These are phyloP conservation scores for Tryphoninae sp. DNA, from an alignment of 2,888 invertebrate species.

Conservation along the genomic window DNA sequence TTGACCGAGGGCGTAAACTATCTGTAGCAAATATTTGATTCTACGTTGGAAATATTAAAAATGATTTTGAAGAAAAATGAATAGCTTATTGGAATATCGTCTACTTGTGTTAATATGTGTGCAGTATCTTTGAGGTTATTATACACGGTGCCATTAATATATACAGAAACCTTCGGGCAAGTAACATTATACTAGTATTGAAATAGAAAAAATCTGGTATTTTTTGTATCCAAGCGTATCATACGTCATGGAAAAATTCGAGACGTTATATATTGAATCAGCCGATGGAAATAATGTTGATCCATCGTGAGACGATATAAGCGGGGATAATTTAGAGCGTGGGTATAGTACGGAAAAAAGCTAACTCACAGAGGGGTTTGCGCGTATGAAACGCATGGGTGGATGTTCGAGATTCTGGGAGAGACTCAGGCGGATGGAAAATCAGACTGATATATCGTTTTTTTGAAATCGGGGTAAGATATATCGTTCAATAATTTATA, in stretches of 20 bases:
- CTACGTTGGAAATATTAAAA: too few species aligned
- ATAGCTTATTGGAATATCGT: too few species aligned
- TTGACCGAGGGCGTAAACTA: neutral
- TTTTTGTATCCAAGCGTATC: constrained; percentile 20
- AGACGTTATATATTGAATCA: constrained; percentile 23
- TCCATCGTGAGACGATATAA: constrained; percentile 16
- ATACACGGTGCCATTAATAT: neutral
- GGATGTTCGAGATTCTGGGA: constrained; percentile 21
- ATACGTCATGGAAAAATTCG: constrained; percentile 26
- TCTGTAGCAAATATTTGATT: too few species aligned
- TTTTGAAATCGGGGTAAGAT: constrained; percentile 50
- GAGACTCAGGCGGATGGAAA: constrained; percentile 8
- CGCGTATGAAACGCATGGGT: constrained; percentile 35
- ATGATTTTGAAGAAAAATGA: too few species aligned
- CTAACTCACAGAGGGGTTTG: constrained; percentile 53
- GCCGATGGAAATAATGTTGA: constrained; percentile 41
- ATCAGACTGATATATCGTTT: constrained; percentile 63
- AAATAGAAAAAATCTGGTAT: neutral
- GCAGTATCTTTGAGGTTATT: too few species aligned
- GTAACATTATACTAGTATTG: neutral
- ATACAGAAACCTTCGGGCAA: neutral
- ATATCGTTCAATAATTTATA: constrained; percentile 67
- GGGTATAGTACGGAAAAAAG: constrained; percentile 8
- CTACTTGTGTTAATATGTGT: too few species aligned
- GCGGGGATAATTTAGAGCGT: constrained; percentile 20